Base-by-base conservation (phyloP, 2,888 invertebrate genomes). In the Boloria selene region DNA sequence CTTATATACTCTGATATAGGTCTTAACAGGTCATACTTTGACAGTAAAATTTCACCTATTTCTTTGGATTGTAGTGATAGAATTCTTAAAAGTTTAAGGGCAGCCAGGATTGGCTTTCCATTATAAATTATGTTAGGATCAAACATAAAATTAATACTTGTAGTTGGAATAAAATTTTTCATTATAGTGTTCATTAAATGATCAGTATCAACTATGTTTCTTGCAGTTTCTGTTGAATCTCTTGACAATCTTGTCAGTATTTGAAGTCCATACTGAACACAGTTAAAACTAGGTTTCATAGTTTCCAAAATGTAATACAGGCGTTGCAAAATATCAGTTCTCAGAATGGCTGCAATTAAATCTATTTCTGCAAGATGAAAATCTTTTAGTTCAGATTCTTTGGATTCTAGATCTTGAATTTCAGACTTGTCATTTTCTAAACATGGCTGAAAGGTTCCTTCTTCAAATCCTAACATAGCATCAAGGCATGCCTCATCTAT, bases 281-380 rank as follows among this genome's bases (percentile, higher is more conserved):
- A 95, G 75, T 95, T 94, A 44, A 95, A 94, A 67, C 95, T 93
- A 0, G 97, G 97, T 75, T 93, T 93, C 18, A 96, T 86, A 52
- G 92, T 93, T 67, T 94, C 95, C 67, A 98, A 85, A 73, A 98
- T 95, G 75, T 97, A 98, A 72, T 95, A 96, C 67, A 84, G 81
- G 82, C 98, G 94, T 70, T 95, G 94, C 26, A 97, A 84, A 71
- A 98, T 94, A 79, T 97, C 95, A 13, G 96, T 96, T 74, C 97
- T 93, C 17, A 95, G 78, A 31, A 96, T 87, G 70, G 96, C 95
- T 74, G 95, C 93, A 49, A 97, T 93, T 4, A 98, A 88, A 91
- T 98, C 97, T 42, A 95, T 93, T 89, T 97, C 97, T 10, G 96
- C 95, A 62, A 98, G 86, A 83, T 98, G 96, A 78, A 96, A 96